These are phyloP conservation scores for Nebria ingens DNA, from an alignment of 1,140 invertebrate genomes.

Conservation along the genomic window DNA sequence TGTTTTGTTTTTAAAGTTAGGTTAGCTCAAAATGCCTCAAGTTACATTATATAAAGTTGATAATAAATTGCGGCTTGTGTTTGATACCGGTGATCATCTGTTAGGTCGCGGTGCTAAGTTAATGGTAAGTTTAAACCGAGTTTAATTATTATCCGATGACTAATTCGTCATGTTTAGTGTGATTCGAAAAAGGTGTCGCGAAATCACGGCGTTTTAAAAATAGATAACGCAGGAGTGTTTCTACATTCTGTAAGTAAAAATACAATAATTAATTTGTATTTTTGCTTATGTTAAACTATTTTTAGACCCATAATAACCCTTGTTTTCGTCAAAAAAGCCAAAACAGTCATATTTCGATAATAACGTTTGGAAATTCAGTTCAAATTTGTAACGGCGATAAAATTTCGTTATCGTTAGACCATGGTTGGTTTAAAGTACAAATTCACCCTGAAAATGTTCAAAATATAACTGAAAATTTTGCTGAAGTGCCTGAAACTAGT, in stretches of 20 bases:
- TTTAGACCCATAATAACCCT: not conserved
- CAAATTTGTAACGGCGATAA: not conserved
- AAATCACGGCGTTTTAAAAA: not conserved
- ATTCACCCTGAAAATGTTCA: not conserved
- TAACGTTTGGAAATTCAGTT: not conserved
- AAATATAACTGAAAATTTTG: not conserved
- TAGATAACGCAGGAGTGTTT: not conserved
- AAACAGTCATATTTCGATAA: not conserved
- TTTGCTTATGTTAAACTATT: not conserved
- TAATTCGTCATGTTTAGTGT: not conserved
- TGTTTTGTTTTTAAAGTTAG: too few relatives aligned
- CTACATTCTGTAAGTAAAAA: not conserved
- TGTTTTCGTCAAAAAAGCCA: not conserved
- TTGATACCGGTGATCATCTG: not conserved
- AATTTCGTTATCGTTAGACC: not conserved
- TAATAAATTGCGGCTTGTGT: not conserved
- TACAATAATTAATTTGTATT: not conserved
- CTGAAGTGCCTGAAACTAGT: not conserved
- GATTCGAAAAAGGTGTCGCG: not conserved
- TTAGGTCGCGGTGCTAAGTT: not conserved
- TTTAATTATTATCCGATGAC: not conserved
- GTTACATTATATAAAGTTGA: not conserved
- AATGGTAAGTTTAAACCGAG: not conserved
- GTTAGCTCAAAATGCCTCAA: not conserved
- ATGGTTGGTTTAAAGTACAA: slow-evolving; percentile 2